Base-by-base conservation (phyloP, 2,888 invertebrate species). In the Cephus nigrinus region DNA sequence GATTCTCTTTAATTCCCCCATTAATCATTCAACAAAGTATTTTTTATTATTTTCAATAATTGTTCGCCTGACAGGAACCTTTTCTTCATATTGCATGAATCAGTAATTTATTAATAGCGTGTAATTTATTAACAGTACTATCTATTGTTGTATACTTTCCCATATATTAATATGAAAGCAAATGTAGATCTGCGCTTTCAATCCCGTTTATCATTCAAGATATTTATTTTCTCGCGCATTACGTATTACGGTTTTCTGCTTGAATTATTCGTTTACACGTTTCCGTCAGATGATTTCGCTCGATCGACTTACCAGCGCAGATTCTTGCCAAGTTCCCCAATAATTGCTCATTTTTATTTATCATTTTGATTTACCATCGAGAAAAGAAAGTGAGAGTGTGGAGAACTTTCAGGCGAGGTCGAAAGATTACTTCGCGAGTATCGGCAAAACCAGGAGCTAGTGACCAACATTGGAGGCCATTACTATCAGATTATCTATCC, bases 401-500 rank as follows among this genome's bases (percentile, higher is more conserved):
- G 23, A 23, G 55, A 23, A 55, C 2, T 92, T 93, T 35, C 94
- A 97, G 97, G 96, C 91, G 97, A 98, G 94, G 97, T 97, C 93
- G 97, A 98, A 93, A 94, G 97, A 92, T 94, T 98, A 88, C 94
- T 98, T 87, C 95, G 97, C 88, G 97, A 97, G 92, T 97, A 96
- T 93, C 95, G 96, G 90, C 97, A 97, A 92, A 98, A 98, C 93
- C 97, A 97, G 92, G 97, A 97, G 93, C 93, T 98, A 93, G 96
- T 98, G 87, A 95, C 96, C 86, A 97, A 97, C 93, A 97, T 98
- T 92, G 97, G 97, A 87, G 95, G 96, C 83, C 96, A 97, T 92
- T 97, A 96, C 93, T 98, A 97, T 93, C 97, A 98, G 93, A 97
- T 98, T 92, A 97, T 98, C 89, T 98, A 97, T 93, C 98, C 98